phyloP scores from a whole-genome alignment of 2,113 vertebrate species.

The Hylia prasina region DNA sequence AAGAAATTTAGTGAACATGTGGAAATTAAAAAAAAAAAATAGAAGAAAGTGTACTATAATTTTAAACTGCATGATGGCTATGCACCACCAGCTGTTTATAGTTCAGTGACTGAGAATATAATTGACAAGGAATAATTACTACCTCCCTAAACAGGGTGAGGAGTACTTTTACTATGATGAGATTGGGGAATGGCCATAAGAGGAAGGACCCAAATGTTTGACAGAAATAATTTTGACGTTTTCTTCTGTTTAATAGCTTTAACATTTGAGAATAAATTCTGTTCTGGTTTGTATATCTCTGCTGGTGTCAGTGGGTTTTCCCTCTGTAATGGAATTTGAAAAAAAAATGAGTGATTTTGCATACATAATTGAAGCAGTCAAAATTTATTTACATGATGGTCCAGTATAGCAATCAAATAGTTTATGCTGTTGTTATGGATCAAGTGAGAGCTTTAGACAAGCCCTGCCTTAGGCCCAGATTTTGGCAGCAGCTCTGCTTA shows the following conservation, averaged over 20 bases:
- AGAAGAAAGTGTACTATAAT: background rate
- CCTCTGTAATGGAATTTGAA: background rate
- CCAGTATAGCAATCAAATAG: background rate
- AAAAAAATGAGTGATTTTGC: background rate
- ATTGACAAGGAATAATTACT: slow-evolving; percentile 32
- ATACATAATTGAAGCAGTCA: background rate
- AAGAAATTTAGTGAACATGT: slow-evolving; percentile 32
- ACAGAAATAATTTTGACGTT: background rate
- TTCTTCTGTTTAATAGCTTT: background rate
- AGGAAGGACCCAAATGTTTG: background rate
- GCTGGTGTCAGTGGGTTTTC: background rate
- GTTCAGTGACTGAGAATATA: slow-evolving; percentile 3
- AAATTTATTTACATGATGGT: background rate
- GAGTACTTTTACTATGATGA: background rate
- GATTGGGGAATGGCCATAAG: background rate
- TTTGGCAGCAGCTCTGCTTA: background rate
- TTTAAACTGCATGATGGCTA: slow-evolving; percentile 19
- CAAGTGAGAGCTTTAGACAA: background rate
- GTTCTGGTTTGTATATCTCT: background rate
- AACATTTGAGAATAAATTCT: background rate
- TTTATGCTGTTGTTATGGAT: background rate
- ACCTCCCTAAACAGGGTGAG: background rate
- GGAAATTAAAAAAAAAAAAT: background rate
- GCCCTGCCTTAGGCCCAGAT: background rate
- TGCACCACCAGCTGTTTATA: slow-evolving; percentile 35